Conservation (phyloP, 2,113 vertebrate genomes). For the Peromyscus leucopus region DNA sequence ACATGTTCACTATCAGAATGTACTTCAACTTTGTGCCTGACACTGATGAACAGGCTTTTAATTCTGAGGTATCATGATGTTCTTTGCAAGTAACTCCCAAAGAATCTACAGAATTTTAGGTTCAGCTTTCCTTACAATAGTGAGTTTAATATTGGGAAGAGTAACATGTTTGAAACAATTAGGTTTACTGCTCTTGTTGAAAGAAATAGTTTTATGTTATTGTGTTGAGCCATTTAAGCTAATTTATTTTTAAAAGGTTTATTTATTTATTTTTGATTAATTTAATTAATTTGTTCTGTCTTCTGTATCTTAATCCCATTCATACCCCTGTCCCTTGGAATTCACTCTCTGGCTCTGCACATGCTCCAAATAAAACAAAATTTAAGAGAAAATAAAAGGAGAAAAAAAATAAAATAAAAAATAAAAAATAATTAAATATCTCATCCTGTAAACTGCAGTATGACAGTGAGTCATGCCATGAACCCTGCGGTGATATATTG, state of each 20-base stretch:
- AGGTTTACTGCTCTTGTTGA: background rate
- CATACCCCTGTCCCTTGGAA: no score
- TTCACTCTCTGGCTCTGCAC: no score
- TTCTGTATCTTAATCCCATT: no score
- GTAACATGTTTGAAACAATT: slow-evolving; percentile 9
- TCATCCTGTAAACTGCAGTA: no score
- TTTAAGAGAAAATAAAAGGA: no score
- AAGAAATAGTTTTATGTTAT: slow-evolving; percentile 3
- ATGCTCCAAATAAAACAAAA: no score
- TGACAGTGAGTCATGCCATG: no score
- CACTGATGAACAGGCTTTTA: background rate
- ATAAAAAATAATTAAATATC: no score
- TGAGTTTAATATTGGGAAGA: slow-evolving; percentile 8
- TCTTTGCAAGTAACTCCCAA: background rate
- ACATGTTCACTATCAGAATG: background rate
- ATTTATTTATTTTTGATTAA: no score
- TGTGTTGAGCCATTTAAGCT: slow-evolving; percentile 27
- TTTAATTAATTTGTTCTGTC: no score
- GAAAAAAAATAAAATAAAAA: no score
- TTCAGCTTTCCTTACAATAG: background rate
- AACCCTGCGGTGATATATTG: no score
- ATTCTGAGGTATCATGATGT: background rate
- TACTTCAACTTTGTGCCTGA: background rate
- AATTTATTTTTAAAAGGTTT: background rate
- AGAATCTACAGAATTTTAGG: background rate